Conservation (phyloP, 2,797 vertebrate genomes). For the Varecia variegata region DNA sequence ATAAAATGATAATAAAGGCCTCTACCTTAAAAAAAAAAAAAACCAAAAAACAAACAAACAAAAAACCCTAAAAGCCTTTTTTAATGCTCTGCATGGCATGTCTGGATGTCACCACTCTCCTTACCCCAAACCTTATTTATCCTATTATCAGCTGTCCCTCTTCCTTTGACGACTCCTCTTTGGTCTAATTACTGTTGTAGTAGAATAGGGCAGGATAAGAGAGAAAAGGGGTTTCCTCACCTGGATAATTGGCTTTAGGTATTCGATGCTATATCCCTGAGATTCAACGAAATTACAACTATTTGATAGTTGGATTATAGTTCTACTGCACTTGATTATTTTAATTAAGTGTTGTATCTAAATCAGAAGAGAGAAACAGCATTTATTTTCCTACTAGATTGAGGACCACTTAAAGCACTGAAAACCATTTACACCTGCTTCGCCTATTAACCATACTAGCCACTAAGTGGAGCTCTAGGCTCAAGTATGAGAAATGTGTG, state of each 20-base stretch:
- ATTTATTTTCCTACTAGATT: not conserved
- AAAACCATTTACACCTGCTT: conserved; percentile 1
- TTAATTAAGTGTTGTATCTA: conserved; percentile 24
- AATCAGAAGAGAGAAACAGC: not conserved
- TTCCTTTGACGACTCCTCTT: not conserved
- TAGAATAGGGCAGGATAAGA: not conserved
- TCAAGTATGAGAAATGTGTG: conserved; percentile 28
- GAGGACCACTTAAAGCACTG: not conserved
- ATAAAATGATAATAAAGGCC: not conserved
- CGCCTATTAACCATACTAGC: not conserved
- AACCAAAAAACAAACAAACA: too few species aligned
- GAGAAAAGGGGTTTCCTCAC: not conserved
- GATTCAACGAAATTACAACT: not conserved
- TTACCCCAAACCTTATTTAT: not conserved
- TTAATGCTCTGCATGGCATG: not conserved
- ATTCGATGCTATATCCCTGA: not conserved
- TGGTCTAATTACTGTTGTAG: not conserved
- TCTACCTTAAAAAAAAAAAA: not conserved
- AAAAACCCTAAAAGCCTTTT: not conserved
- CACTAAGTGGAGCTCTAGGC: conserved; percentile 67
- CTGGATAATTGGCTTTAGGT: not conserved
- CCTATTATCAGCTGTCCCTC: not conserved
- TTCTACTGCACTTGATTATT: not conserved
- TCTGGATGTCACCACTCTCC: not conserved
- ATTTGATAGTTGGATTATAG: not conserved